Base-by-base conservation (phyloP, 1,140 invertebrate genomes). In the Zaprionus tsacasi region DNA sequence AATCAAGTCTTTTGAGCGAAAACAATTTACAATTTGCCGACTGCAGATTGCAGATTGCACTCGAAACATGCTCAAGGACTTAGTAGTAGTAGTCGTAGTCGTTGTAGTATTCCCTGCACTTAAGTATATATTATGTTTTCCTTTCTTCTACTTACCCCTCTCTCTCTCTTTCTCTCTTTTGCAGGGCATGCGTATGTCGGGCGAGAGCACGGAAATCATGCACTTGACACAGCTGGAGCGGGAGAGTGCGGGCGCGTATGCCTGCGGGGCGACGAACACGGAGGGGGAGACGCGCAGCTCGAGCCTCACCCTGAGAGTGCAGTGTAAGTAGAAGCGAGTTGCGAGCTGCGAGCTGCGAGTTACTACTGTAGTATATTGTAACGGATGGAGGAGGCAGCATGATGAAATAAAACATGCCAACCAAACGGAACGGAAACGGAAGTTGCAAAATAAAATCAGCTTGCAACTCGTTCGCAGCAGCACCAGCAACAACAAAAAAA, bases 281-380 rank as follows among this genome's bases (percentile, higher is more conserved):
- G 95, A 96, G 79, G 96, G 96, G 8, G 95, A 95, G 82, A 94
- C 94, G 2, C 92, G 94, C 65, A 96, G 95, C 81, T 93, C 94
- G 40, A 94, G 95, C 3, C 87, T 95, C 63, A 93, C 93, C 55
- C 92, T 96, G 27, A 94, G 93, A 82, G 93, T 96, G 79, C 94
- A 96, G 90, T 96, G 95, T 96, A 93, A 95, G 95, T 95, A 80
- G 40, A 45, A 45, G n/a, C 55, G 30, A 33, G 3, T 2, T 33
- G 45, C 13, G 33, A 55, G 36, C n/a, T n/a, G n/a, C 55, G 30
- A 33, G 3, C 0, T 33, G 45, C 13, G 33, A 55, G 36, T 59
- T 38, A 17, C 21, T 52, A 63, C 36, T 54, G 35, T 57, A 66
- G 35, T 69, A 35, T 59, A 48, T 45, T 45, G 58, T 55, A 52